Conservation (phyloP, 2,888 invertebrate species). For the Hemicrepidius hirtus region DNA sequence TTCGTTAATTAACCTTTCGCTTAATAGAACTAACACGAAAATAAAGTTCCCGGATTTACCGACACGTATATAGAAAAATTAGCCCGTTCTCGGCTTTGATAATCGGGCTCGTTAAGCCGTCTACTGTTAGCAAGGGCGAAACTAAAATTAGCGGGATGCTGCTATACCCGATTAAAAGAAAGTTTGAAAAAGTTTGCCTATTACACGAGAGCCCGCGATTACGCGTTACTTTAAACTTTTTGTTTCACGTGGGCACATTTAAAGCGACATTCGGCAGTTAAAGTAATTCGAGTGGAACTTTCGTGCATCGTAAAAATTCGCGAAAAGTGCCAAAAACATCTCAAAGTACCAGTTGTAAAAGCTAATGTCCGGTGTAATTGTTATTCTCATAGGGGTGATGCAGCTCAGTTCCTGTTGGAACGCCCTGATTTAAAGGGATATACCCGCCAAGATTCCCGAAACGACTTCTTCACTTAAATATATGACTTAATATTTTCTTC, state of each 20-base stretch:
- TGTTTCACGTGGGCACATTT: constrained; percentile 48
- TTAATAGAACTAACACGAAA: background rate
- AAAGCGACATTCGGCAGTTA: constrained; percentile 48
- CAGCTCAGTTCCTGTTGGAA: constrained; percentile 36
- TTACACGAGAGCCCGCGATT: constrained; percentile 47
- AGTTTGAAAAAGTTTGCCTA: constrained; percentile 47
- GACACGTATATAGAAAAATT: constrained; percentile 29
- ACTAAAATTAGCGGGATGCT: constrained; percentile 41
- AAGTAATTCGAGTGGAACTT: constrained; percentile 46
- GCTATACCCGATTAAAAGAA: constrained; percentile 44
- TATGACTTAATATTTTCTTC: constrained; percentile 6
- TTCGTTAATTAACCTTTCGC: constrained; percentile 19
- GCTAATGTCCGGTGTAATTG: constrained; percentile 55
- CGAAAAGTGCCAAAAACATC: constrained; percentile 51
- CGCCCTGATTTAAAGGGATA: constrained; percentile 41
- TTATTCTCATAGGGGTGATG: constrained; percentile 48
- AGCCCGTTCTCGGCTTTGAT: constrained; percentile 23
- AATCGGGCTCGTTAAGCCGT: constrained; percentile 46
- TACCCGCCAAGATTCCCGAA: constrained; percentile 7
- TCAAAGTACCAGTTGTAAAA: constrained; percentile 48
- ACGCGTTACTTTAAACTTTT: constrained; percentile 46
- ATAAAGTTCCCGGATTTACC: constrained; percentile 2
- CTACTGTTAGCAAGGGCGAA: constrained; percentile 27
- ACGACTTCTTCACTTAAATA: constrained; percentile 21
- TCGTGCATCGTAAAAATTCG: constrained; percentile 52